These are phyloP conservation scores for Oncorhynchus tshawytscha DNA, from an alignment of 2,113 vertebrate genomes.

Conservation along the genomic window DNA sequence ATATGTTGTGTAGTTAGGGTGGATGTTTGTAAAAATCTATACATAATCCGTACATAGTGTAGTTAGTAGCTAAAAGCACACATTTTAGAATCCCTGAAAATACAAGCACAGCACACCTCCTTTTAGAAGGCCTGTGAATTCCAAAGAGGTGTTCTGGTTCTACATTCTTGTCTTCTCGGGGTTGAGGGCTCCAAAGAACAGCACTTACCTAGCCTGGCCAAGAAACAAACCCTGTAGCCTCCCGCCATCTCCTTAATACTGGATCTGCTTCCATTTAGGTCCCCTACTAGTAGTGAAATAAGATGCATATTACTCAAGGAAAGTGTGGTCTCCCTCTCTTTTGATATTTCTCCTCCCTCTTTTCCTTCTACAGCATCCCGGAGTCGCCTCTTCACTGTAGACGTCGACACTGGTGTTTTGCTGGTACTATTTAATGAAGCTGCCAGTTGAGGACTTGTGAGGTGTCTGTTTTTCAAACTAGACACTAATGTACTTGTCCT, in stretches of 20 bases:
- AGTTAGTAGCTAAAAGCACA: not conserved
- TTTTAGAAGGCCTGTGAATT: not conserved
- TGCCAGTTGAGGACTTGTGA: no score
- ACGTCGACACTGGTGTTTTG: no score
- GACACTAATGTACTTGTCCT: no score
- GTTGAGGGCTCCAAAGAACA: not conserved
- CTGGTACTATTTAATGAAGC: no score
- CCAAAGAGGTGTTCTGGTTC: no score
- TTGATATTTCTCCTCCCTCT: constrained; percentile 39
- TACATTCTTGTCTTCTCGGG: not conserved
- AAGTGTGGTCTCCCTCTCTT: not conserved
- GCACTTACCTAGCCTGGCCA: constrained; percentile 13
- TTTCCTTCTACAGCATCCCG: constrained; percentile 15
- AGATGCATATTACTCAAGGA: constrained; percentile 32
- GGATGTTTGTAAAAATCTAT: no score
- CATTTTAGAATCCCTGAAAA: not conserved
- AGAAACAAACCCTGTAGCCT: constrained; percentile 17
- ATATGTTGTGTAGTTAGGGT: no score
- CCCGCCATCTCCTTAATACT: constrained; percentile 14
- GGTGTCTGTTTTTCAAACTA: no score
- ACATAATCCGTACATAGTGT: no score
- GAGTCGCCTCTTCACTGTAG: no score
- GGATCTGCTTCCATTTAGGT: constrained; percentile 23
- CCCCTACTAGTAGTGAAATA: constrained; percentile 23
- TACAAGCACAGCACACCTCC: not conserved